Evolutionary conservation across 1,140 invertebrate species (phyloP).

Genomic region (Micrasema minimum): DNA sequence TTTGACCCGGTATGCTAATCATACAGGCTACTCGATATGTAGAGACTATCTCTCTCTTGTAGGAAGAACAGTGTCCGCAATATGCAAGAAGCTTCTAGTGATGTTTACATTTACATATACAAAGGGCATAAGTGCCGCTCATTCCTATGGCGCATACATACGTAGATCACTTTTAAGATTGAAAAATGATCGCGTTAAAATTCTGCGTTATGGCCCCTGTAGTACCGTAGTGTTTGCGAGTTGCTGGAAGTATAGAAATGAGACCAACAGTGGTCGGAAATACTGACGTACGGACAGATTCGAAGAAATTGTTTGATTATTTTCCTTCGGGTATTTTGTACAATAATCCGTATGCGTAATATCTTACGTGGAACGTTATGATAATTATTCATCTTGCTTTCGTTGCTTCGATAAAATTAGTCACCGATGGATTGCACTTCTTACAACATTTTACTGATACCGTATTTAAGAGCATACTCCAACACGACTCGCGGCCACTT

Average conservation of each 20-base stretch:
- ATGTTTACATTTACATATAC: too few species aligned
- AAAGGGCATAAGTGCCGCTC: too few species aligned
- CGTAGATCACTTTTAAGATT: too few species aligned
- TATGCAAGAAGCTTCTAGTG: too few species aligned
- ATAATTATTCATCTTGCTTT: neutral
- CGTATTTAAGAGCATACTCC: neutral
- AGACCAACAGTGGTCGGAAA: slow-evolving; percentile 7
- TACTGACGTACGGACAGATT: neutral
- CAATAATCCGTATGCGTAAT: neutral
- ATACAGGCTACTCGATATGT: neutral
- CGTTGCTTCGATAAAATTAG: neutral
- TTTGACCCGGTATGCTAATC: too few species aligned
- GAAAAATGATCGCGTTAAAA: too few species aligned
- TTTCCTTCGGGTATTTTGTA: slow-evolving; percentile 22
- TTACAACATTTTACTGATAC: neutral
- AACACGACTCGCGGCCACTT: too few species aligned
- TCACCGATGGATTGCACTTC: neutral
- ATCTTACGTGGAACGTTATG: slow-evolving; percentile 7
- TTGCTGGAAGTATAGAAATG: slow-evolving; percentile 23
- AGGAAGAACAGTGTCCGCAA: too few species aligned
- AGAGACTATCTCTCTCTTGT: neutral
- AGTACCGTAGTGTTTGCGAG: slow-evolving; percentile 8
- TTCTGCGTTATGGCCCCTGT: too few species aligned
- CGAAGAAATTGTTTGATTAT: slow-evolving; percentile 13
- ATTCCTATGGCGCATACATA: too few species aligned